Conservation (phyloP, 2,797 vertebrate species). For the Pantherophis alleghaniensis region DNA sequence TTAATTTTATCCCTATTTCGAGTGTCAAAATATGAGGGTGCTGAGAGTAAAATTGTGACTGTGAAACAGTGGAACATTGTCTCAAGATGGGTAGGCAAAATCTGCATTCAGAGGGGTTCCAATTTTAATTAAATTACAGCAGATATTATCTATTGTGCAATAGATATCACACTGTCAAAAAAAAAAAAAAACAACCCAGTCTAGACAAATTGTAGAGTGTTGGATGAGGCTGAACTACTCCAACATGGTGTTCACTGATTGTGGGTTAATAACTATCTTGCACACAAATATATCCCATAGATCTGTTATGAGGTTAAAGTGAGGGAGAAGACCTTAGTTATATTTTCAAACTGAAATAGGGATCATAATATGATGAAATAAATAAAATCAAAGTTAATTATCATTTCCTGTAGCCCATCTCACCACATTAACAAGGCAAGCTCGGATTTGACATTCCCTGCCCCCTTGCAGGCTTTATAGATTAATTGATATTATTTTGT, state of each 20-base stretch:
- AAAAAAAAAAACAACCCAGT: not conserved
- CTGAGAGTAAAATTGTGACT: not conserved
- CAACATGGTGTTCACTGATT: not conserved
- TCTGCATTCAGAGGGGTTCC: slow-evolving; percentile 61
- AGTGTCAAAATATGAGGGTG: not conserved
- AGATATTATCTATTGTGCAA: slow-evolving; percentile 61
- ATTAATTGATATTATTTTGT: not conserved
- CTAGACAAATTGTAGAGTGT: not conserved
- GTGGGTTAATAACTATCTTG: not conserved
- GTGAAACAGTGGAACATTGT: not conserved
- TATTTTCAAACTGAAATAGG: not conserved
- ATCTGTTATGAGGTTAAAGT: not conserved
- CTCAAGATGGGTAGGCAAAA: not conserved
- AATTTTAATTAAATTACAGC: slow-evolving; percentile 64
- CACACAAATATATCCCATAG: not conserved
- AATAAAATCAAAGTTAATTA: not conserved
- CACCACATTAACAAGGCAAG: not conserved
- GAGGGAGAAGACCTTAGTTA: not conserved
- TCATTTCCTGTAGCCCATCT: not conserved
- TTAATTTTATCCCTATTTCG: not conserved
- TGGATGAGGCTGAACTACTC: not conserved
- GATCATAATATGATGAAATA: not conserved
- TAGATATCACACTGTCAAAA: not conserved
- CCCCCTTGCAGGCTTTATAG: not conserved
- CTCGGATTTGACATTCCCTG: not conserved